phyloP scores from a whole-genome alignment of 2,113 vertebrate species.

The Neopipo cinnamomea region DNA sequence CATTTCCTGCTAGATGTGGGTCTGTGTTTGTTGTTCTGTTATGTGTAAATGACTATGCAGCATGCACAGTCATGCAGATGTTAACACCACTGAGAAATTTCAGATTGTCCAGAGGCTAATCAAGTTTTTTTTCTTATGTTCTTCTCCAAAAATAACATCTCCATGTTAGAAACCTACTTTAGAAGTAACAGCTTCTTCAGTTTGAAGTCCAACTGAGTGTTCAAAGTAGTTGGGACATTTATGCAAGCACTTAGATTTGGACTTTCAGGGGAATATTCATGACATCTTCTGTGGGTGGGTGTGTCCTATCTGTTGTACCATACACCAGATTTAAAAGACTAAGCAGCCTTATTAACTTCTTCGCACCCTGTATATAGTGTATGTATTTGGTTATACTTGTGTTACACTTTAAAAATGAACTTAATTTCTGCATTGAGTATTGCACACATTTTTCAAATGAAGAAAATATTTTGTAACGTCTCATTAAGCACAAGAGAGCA shows the following conservation, averaged over 20 bases:
- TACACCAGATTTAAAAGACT: neutral
- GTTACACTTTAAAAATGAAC: neutral
- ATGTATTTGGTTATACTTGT: neutral
- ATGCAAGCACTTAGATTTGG: neutral
- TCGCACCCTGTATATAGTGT: slow-evolving; percentile 52
- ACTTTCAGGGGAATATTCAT: neutral
- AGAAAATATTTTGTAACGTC: slow-evolving; percentile 35
- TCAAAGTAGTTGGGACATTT: neutral
- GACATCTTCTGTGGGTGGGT: neutral
- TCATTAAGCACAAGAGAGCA: slow-evolving; percentile 15
- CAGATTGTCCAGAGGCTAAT: neutral
- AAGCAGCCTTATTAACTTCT: neutral
- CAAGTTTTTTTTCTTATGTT: neutral
- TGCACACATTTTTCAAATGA: slow-evolving; percentile 34
- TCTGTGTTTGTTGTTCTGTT: neutral
- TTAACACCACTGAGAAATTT: neutral
- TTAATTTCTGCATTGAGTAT: slow-evolving; percentile 14
- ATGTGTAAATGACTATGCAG: neutral
- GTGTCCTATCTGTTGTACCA: neutral
- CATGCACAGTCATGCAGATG: neutral
- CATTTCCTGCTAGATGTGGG: neutral
- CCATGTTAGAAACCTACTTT: neutral
- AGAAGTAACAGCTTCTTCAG: neutral
- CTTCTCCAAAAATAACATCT: neutral
- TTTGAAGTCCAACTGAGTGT: neutral